Evolutionary conservation across 2,888 invertebrate genomes (phyloP).

Genomic region (Sinopyrophorus schimmeli): DNA sequence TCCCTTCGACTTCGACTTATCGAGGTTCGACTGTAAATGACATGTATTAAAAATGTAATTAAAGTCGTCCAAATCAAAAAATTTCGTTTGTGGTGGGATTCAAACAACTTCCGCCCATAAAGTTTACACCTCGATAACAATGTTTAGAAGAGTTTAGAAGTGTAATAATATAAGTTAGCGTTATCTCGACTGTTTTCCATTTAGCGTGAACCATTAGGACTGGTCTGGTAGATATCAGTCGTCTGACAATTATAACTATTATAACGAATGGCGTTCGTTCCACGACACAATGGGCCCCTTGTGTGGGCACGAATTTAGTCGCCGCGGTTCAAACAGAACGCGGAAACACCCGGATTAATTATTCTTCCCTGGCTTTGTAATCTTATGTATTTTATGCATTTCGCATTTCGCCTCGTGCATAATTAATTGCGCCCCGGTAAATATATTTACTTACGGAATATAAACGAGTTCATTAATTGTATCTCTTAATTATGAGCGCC

Average conservation of each 20-base stretch:
- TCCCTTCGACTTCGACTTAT: too few species aligned
- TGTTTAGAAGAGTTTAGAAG: too few species aligned
- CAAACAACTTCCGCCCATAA: too few species aligned
- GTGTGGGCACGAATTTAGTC: constrained; percentile 25
- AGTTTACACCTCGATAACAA: too few species aligned
- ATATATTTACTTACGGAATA: constrained; percentile 43
- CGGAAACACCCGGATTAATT: constrained; percentile 33
- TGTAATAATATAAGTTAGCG: constrained; percentile 1
- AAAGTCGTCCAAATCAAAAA: too few species aligned
- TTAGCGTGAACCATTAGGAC: constrained; percentile 15
- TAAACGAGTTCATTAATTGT: constrained; percentile 44
- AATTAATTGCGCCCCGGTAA: constrained; percentile 40
- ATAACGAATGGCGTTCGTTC: constrained; percentile 23
- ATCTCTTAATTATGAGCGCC: constrained; percentile 39
- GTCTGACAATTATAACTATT: constrained; percentile 22
- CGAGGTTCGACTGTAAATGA: too few species aligned
- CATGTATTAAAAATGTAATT: too few species aligned
- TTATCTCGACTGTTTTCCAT: constrained; percentile 10
- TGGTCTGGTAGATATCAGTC: constrained; percentile 18
- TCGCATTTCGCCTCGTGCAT: constrained; percentile 40
- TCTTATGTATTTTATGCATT: constrained; percentile 44
- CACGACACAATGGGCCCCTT: constrained; percentile 23
- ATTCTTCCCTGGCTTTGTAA: constrained; percentile 39
- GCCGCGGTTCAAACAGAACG: constrained; percentile 19
- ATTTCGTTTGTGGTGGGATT: too few species aligned